Evolutionary conservation across 2,888 invertebrate species (phyloP).

Genomic region (Trachelus iudaicus): DNA sequence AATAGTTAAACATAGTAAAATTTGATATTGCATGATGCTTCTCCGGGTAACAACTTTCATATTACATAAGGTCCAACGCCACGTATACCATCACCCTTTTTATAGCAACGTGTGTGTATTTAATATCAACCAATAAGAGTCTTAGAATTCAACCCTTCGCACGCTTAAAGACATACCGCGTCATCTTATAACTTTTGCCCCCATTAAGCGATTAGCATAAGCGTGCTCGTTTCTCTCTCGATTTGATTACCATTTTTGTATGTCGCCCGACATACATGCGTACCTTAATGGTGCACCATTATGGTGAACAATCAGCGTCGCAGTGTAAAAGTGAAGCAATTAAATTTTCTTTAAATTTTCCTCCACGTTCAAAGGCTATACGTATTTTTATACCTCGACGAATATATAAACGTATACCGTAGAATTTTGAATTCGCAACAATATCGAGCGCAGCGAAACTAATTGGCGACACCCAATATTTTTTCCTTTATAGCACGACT

Average conservation of each 20-base stretch:
- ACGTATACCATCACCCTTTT: background rate
- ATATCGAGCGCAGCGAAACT: background rate
- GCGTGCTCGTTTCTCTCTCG: background rate
- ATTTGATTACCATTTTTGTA: background rate
- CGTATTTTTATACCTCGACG: background rate
- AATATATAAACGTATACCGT: background rate
- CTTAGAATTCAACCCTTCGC: background rate
- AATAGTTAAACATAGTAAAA: too few relatives aligned
- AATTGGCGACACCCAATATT: background rate
- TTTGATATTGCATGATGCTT: too few relatives aligned
- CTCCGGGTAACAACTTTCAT: background rate
- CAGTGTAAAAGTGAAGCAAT: background rate
- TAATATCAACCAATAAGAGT: background rate
- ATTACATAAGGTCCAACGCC: background rate
- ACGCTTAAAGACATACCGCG: background rate
- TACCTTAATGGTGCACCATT: background rate
- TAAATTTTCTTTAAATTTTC: background rate
- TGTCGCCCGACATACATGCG: background rate
- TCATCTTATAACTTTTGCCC: background rate
- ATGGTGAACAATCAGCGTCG: background rate
- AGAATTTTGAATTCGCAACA: background rate
- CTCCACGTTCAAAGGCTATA: background rate
- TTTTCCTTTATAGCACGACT: background rate
- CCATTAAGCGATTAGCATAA: background rate
- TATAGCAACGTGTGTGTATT: background rate